Base-by-base conservation (phyloP, 2,797 vertebrate species). In the Danio tinwini region DNA sequence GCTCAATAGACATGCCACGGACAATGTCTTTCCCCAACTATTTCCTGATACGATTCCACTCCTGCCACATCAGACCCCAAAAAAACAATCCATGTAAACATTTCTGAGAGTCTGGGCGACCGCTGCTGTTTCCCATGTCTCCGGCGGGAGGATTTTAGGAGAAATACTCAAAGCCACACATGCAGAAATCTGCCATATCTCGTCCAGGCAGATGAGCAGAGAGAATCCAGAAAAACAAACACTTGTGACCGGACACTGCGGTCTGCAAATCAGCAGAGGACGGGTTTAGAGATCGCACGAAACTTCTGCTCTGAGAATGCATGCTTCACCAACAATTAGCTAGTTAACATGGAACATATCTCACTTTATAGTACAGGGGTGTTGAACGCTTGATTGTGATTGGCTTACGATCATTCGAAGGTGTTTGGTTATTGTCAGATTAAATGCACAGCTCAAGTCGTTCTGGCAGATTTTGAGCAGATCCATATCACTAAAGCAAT, bases 81-180 rank as follows among this genome's bases (percentile, higher is more conserved):
- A 19, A 49, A 65, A 50, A 45, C 37, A 63, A 81, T 81, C 56
- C 79, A 42, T 68, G 65, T 74, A 81, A 81, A 81, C 78, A 68
- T 58, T 53, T 45, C 58, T 19, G 52, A 40, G 63, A 49, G 42
- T n/a, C 63, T 52, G 53, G 52, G 4, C 3, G 17, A 68, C 71
- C 78, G 16, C 78, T 37, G 49, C 49, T 56, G 49, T n/a, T 53
- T 19, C 42, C 21, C 40, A 29, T 58, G 70, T 68, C 65, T 67
- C 47, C 52, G 42, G 9, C 6, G 42, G 67, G 13, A 65, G 39
- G 55, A 68, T 65, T 59, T 74, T 7, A 71, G n/a, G 61, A 49
- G 62, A 13, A 42, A 7, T 19, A 16, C 49, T 29, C 13, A 42
- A 76, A 29, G 62, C 62, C 74, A 76, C 74, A 76, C 61, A 44